Evolutionary conservation across 2,797 vertebrate genomes (phyloP).

Genomic region (Phaenicophaeus curvirostris): DNA sequence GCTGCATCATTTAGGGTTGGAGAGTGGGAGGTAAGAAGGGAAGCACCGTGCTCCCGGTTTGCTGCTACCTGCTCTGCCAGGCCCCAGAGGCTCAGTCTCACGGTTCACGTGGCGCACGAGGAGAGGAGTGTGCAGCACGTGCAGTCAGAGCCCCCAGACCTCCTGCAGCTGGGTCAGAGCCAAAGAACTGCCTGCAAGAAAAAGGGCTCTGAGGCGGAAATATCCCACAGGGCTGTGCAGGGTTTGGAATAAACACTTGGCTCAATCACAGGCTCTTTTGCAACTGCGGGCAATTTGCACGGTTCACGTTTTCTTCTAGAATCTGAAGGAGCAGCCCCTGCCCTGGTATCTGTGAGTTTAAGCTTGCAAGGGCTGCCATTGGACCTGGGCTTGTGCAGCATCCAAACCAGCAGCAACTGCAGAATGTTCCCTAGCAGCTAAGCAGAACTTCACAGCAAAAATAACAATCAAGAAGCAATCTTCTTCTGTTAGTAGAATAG

Average conservation of each 20-base stretch:
- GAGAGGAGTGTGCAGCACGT: neutral
- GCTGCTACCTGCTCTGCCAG: neutral
- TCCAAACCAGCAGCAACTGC: neutral
- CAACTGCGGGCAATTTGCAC: neutral
- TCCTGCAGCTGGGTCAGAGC: neutral
- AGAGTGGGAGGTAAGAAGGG: neutral
- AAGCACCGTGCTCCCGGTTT: neutral
- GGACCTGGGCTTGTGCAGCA: neutral
- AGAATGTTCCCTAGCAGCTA: neutral
- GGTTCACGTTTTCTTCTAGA: neutral
- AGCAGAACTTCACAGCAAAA: neutral
- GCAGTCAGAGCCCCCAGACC: neutral
- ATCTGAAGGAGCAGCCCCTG: neutral
- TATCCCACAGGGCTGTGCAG: neutral
- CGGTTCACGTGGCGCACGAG: fast-evolving
- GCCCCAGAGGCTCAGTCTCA: neutral
- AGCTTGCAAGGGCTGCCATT: neutral
- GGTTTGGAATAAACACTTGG: neutral
- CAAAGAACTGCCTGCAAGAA: neutral
- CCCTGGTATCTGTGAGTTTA: neutral
- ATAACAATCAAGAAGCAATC: neutral
- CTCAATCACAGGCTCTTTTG: neutral
- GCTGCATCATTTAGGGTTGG: neutral
- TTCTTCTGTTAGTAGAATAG: neutral
- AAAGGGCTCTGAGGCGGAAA: neutral